phyloP scores from a whole-genome alignment of 2,888 invertebrate genomes.

The Strigamia maritima region DNA sequence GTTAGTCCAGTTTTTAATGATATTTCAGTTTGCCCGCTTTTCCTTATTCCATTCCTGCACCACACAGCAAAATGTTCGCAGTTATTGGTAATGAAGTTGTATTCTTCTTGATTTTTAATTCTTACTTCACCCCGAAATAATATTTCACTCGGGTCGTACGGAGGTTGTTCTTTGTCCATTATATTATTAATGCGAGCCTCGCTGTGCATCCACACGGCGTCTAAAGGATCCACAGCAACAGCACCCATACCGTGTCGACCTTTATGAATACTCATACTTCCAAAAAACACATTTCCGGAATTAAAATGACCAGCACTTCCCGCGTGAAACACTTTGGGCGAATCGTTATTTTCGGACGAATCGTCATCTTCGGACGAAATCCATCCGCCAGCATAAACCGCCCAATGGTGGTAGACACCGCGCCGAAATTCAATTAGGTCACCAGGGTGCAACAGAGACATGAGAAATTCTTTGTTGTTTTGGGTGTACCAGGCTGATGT shows the following conservation, averaged over 20 bases:
- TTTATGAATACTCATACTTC: not conserved
- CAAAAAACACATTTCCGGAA: not conserved
- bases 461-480: not conserved
- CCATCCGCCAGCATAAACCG: slow-evolving; percentile 36
- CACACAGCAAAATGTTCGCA: slow-evolving; percentile 41
- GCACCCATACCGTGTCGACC: not conserved
- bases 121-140: slow-evolving; percentile 21
- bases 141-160: slow-evolving; percentile 20
- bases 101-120: not conserved
- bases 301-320: not conserved
- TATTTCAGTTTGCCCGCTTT: not conserved
- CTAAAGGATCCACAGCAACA: not conserved
- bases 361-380: not conserved
- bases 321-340: not conserved
- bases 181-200: slow-evolving; percentile 39
- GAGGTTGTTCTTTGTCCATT: slow-evolving; percentile 11
- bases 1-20: not conserved
- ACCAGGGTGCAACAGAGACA: not conserved
- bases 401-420: slow-evolving; percentile 40
- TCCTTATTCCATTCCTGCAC: slow-evolving; percentile 37
- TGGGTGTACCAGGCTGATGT: not conserved
- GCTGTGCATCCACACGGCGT: not conserved
- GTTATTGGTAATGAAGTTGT: slow-evolving; percentile 39
- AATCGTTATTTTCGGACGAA: too few species aligned
- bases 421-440: slow-evolving; percentile 40